Evolutionary conservation across 2,113 vertebrate species (phyloP).

Genomic region (Oreocharis arfaki): DNA sequence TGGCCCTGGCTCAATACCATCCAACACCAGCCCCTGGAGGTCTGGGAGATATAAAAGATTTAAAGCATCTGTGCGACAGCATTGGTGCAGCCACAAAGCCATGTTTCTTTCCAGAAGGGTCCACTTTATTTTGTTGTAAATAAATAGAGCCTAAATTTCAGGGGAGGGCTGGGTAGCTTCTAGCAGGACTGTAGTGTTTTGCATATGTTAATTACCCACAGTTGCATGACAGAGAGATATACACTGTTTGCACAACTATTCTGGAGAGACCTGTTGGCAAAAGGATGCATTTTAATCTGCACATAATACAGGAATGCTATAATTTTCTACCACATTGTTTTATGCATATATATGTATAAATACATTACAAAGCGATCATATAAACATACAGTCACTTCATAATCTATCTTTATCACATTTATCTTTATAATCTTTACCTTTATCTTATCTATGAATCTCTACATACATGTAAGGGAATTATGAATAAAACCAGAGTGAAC

Average conservation of each 20-base stretch:
- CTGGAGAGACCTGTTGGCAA: slow-evolving; percentile 68
- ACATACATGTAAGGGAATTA: background rate
- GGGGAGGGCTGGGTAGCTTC: slow-evolving; percentile 74
- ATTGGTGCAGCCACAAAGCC: slow-evolving; percentile 79
- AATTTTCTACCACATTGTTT: slow-evolving; percentile 36
- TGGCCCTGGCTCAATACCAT: slow-evolving; percentile 87
- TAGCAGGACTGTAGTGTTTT: slow-evolving; percentile 79
- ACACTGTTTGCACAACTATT: slow-evolving; percentile 61
- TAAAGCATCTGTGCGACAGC: slow-evolving; percentile 79
- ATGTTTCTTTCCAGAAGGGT: slow-evolving; percentile 85
- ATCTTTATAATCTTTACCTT: background rate
- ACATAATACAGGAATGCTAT: background rate
- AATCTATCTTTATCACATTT: background rate
- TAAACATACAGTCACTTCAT: background rate
- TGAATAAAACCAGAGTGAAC: background rate
- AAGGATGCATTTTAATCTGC: slow-evolving; percentile 63
- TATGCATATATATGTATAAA: background rate
- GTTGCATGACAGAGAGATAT: slow-evolving; percentile 66
- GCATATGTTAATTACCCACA: slow-evolving; percentile 80
- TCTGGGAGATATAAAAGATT: slow-evolving; percentile 88
- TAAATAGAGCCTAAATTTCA: slow-evolving; percentile 82
- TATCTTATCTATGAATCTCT: background rate
- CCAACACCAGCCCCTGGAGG: slow-evolving; percentile 85
- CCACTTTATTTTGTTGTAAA: slow-evolving; percentile 86
- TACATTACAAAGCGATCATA: background rate